A percentile compares a stretch with the other conserved stretches of the same genome.
These are phyloP conservation scores for Notarius quadriscutis DNA, from an alignment of 2,113 vertebrate species.

Conservation along the genomic window DNA sequence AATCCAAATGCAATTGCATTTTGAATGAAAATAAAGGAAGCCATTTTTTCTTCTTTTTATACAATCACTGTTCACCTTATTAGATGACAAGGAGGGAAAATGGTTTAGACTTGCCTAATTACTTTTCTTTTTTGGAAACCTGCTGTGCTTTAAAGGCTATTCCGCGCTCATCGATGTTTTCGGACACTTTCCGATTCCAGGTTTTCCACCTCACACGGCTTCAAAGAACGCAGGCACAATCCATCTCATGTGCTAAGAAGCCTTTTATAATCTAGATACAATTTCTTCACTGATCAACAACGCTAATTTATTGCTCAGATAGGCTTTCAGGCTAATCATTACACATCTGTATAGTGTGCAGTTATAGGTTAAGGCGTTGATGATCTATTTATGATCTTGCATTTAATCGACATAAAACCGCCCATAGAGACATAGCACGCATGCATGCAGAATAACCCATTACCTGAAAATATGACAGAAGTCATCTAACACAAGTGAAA, in stretches of 20 bases:
- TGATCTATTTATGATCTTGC: neutral
- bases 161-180: neutral
- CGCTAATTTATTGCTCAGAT: neutral
- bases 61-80: slow-evolving; percentile 21
- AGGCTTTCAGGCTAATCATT: neutral
- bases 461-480: neutral
- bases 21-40: slow-evolving; percentile 41
- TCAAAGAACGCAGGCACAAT: slow-evolving; percentile 3
- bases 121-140: neutral
- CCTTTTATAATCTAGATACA: neutral
- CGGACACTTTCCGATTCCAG: neutral
- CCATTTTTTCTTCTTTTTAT: neutral
- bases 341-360: neutral
- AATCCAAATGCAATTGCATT: neutral
- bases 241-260: slow-evolving; percentile 18
- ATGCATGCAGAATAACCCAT: neutral
- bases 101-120: neutral
- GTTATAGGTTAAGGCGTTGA: neutral
- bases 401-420: neutral
- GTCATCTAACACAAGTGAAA: neutral
- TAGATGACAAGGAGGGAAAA: neutral
- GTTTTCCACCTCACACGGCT: neutral
- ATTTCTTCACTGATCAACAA: neutral
- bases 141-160: neutral
- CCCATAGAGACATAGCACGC: neutral